Evolutionary conservation across 2,888 invertebrate genomes (phyloP).

Genomic region (Tuta absoluta): DNA sequence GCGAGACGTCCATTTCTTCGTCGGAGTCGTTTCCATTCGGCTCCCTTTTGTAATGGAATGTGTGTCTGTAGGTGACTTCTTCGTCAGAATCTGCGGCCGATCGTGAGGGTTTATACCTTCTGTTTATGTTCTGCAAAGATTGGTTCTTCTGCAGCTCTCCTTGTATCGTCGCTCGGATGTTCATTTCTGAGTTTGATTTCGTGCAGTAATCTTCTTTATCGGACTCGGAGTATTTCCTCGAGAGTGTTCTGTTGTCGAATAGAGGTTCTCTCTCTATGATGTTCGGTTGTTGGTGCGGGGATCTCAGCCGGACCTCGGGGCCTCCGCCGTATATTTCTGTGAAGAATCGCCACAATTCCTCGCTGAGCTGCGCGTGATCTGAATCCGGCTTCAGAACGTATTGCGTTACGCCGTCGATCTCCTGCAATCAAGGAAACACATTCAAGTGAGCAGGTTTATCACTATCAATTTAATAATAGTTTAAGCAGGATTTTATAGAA

Average conservation of each 20-base stretch:
- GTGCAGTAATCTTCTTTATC: constrained; percentile 72
- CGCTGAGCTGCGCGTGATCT: constrained; percentile 89
- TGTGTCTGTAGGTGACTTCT: constrained; percentile 56
- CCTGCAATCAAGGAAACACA: constrained; percentile 51
- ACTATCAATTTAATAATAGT: too few relatives aligned
- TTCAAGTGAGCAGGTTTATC: background rate
- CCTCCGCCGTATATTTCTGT: constrained; percentile 93
- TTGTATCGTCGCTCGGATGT: constrained; percentile 59
- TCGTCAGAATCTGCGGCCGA: constrained; percentile 64
- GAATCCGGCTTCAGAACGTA: constrained; percentile 75
- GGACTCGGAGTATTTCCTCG: constrained; percentile 67
- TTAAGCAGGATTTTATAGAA: too few relatives aligned
- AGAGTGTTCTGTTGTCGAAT: constrained; percentile 39
- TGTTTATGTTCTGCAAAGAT: constrained; percentile 70
- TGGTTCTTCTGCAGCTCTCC: constrained; percentile 69
- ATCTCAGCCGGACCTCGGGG: constrained; percentile 85
- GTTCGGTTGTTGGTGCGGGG: constrained; percentile 41
- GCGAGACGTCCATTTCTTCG: constrained; percentile 58
- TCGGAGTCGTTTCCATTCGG: constrained; percentile 69
- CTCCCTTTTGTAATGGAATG: constrained; percentile 57
- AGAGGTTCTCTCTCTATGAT: constrained; percentile 31
- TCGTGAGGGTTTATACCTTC: constrained; percentile 49
- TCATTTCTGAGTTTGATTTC: constrained; percentile 67
- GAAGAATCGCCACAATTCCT: constrained; percentile 93
- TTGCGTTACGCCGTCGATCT: constrained; percentile 61